Evolutionary conservation across 2,888 invertebrate genomes (phyloP).

Genomic region (Galerucella pusilla): DNA sequence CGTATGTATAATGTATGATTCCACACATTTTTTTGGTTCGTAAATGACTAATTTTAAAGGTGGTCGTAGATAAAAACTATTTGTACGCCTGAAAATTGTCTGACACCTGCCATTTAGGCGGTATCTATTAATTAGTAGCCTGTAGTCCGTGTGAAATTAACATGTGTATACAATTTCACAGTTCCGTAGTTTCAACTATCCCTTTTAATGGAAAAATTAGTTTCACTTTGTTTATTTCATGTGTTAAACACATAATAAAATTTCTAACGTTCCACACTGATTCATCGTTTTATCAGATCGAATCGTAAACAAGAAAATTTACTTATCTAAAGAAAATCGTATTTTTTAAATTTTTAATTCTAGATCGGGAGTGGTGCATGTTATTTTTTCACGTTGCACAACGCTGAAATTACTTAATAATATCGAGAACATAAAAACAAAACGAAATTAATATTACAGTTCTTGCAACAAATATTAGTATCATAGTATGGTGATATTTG

Average conservation of each 20-base stretch:
- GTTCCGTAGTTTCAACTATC: not conserved
- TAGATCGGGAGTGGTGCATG: not conserved
- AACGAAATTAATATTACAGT: not conserved
- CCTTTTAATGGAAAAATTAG: not conserved
- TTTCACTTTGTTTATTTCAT: not conserved
- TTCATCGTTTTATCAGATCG: not conserved
- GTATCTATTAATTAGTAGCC: no score
- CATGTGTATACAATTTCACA: not conserved
- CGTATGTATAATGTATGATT: no score
- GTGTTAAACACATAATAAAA: not conserved
- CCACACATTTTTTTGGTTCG: no score
- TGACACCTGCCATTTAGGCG: no score
- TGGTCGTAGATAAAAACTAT: no score
- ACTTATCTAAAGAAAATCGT: not conserved
- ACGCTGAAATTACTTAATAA: not conserved
- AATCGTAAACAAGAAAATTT: not conserved
- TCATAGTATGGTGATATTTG: not conserved
- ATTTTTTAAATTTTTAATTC: not conserved
- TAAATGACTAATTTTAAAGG: no score
- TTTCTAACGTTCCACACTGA: constrained; percentile 6
- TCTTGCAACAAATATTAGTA: not conserved
- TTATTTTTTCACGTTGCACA: constrained; percentile 12
- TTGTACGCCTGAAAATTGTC: no score
- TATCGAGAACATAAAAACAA: constrained; percentile 2
- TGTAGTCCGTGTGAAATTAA: not conserved